These are phyloP conservation scores for Erythrocercus mccallii DNA, from an alignment of 2,113 vertebrate genomes.

Conservation along the genomic window DNA sequence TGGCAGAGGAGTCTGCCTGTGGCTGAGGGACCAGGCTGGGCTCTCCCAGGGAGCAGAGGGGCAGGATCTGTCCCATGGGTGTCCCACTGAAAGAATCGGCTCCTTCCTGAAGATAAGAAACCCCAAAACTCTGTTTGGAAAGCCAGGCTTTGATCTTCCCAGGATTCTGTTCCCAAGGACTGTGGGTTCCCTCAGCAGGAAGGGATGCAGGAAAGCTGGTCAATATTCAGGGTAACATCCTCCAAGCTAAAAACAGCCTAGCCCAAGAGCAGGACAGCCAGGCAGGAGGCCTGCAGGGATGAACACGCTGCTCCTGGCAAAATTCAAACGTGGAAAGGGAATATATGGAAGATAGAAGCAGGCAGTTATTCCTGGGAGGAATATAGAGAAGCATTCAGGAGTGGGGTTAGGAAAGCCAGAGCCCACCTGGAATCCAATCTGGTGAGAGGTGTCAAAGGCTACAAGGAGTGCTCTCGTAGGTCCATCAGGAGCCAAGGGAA, in stretches of 20 bases:
- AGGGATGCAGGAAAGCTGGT: background rate
- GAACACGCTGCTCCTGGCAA: background rate
- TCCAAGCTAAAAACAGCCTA: background rate
- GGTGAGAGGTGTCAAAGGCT: background rate
- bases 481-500: background rate
- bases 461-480: background rate
- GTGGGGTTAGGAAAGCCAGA: background rate
- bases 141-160: background rate
- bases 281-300: background rate
- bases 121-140: background rate
- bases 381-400: background rate
- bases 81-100: too few relatives aligned
- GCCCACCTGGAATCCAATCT: background rate
- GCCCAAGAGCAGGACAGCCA: background rate
- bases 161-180: background rate
- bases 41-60: background rate
- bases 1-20: background rate
- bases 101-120: background rate
- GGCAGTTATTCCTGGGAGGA: background rate
- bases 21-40: background rate
- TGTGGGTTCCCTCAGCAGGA: background rate
- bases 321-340: background rate
- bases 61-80: too few relatives aligned
- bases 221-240: background rate
- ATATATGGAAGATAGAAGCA: background rate